A percentile compares a stretch with the other conserved stretches of the same genome.
These are phyloP conservation scores for Pelusios castaneus DNA, from an alignment of 2,113 vertebrate species.

Conservation along the genomic window DNA sequence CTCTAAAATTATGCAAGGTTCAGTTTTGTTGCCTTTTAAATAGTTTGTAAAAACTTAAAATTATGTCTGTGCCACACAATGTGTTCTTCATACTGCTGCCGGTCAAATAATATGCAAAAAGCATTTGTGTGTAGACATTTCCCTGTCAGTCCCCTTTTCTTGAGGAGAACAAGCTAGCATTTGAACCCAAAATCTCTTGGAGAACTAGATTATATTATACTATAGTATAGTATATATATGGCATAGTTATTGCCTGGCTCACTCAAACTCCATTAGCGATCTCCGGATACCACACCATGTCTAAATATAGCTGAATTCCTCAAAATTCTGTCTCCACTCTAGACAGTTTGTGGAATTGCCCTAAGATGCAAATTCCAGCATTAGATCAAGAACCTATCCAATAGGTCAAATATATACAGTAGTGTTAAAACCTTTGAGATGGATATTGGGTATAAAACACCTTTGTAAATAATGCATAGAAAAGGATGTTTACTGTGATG, in stretches of 20 bases:
- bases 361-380: not conserved
- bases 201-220: not conserved
- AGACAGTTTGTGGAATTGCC: not conserved
- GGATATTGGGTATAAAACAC: not conserved
- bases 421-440: not conserved
- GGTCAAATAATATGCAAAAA: not conserved
- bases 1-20: not conserved
- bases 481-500: not conserved
- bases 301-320: not conserved
- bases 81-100: not conserved
- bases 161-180: not conserved
- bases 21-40: not conserved
- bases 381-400: not conserved
- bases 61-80: not conserved
- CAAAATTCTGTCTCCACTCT: not conserved
- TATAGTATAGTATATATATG: too few species aligned
- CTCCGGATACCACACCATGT: not conserved
- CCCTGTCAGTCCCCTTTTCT: not conserved
- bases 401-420: rapidly evolving
- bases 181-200: slow-evolving; percentile 1
- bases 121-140: not conserved
- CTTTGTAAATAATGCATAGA: not conserved
- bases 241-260: slow-evolving; percentile 1
- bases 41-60: slow-evolving; percentile 39
- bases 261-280: not conserved